A percentile compares a stretch with the other conserved stretches of the same genome.
These are phyloP conservation scores for Apeltes quadracus DNA, from an alignment of 2,113 vertebrate genomes.

Conservation along the genomic window DNA sequence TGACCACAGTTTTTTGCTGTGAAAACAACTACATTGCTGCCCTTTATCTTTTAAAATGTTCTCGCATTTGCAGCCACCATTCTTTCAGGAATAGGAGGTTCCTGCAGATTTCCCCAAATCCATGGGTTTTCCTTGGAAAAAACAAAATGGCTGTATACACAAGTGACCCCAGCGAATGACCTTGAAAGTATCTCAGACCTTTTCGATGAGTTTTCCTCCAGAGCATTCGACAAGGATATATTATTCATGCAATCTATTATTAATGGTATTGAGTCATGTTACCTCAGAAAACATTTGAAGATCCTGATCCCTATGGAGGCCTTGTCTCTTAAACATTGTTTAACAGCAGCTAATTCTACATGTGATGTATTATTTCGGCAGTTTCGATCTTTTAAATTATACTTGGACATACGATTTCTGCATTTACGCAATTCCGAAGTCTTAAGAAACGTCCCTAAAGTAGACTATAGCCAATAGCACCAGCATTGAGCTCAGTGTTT, in stretches of 20 bases:
- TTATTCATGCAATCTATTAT: conserved; percentile 83
- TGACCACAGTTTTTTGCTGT: not conserved
- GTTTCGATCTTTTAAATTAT: not conserved
- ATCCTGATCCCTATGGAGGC: conserved; percentile 31
- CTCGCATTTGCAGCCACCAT: not conserved
- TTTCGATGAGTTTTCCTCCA: conserved; percentile 62
- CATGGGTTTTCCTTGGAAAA: not conserved
- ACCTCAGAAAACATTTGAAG: conserved; percentile 63
- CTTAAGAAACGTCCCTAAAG: not conserved
- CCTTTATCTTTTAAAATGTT: not conserved
- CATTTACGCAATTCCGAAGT: not conserved
- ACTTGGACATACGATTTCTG: not conserved
- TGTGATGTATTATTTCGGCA: conserved; percentile 9
- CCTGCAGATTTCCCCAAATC: not conserved
- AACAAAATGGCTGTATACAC: conserved; percentile 11
- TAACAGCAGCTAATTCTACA: conserved; percentile 8
- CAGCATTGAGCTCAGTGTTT: not conserved
- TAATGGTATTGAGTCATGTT: conserved; percentile 80
- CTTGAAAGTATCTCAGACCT: conserved; percentile 67
- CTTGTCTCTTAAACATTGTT: conserved; percentile 41
- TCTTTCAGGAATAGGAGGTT: not conserved
- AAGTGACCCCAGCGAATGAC: conserved; percentile 56
- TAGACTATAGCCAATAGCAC: rapidly evolving
- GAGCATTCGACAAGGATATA: conserved; percentile 70
- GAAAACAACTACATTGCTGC: not conserved